phyloP scores from a whole-genome alignment of 2,113 vertebrate species.

The Scatophagus argus region DNA sequence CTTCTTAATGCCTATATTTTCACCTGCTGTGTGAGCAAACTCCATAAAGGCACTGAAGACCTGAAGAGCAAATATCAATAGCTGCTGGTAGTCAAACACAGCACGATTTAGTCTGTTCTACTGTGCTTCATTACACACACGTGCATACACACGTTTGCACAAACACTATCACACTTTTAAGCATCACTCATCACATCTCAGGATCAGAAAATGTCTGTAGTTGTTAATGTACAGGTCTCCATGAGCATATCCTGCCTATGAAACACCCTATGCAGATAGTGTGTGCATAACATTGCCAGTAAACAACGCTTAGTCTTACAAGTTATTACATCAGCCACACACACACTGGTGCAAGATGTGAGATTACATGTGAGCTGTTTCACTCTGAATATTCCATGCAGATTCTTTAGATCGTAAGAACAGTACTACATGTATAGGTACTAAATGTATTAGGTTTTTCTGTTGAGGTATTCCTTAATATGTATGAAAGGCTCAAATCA shows the following conservation, averaged over 20 bases:
- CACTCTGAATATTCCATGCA: conserved; percentile 14
- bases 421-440: not conserved
- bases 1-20: not conserved
- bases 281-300: conserved; percentile 44
- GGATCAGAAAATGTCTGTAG: not conserved
- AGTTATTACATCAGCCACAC: conserved; percentile 73
- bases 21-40: conserved; percentile 19
- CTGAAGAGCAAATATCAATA: not conserved
- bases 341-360: conserved; percentile 33
- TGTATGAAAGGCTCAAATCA: not conserved
- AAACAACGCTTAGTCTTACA: conserved; percentile 69
- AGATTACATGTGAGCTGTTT: conserved; percentile 41
- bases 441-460: conserved; percentile 7
- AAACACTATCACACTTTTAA: too few relatives aligned
- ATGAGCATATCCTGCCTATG: not conserved
- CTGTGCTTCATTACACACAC: not conserved
- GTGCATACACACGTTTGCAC: too few relatives aligned
- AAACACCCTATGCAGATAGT: conserved; percentile 40
- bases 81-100: conserved; percentile 35
- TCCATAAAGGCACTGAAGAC: too few relatives aligned
- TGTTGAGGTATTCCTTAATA: not conserved
- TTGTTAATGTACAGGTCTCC: not conserved
- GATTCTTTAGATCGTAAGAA: conserved; percentile 14
- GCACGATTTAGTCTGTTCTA: conserved; percentile 21
- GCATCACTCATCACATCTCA: not conserved